Evolutionary conservation across 2,113 vertebrate genomes (phyloP).

Genomic region (Syrrhaptes paradoxus): DNA sequence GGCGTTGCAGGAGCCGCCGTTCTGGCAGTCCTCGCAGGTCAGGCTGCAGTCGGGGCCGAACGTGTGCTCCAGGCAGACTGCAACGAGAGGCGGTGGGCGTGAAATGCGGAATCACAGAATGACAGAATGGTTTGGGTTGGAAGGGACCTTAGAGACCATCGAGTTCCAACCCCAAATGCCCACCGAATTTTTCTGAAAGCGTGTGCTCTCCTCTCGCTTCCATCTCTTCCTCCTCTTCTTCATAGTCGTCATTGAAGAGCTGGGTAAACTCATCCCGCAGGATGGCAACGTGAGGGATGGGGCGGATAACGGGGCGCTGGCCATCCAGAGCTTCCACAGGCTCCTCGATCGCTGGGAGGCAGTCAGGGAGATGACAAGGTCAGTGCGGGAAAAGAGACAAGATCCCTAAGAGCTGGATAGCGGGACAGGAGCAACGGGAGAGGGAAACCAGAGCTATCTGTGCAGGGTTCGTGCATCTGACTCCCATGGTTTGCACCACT

Average conservation of each 20-base stretch:
- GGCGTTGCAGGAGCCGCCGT: constrained; percentile 78
- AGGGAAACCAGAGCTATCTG: background rate
- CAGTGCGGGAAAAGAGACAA: background rate
- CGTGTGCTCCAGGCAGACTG: constrained; percentile 90
- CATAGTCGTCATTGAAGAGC: constrained; percentile 77
- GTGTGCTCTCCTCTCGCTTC: constrained; percentile 89
- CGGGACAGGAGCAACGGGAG: background rate
- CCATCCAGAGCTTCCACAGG: constrained; percentile 74
- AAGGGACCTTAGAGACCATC: too few relatives aligned
- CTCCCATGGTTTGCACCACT: background rate
- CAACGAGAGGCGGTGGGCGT: accelerated
- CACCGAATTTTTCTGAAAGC: constrained; percentile 88
- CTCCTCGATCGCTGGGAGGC: constrained; percentile 75
- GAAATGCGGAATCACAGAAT: background rate
- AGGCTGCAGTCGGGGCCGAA: constrained; percentile 93
- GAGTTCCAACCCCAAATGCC: background rate
- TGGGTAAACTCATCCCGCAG: constrained; percentile 79
- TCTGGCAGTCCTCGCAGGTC: constrained; percentile 89
- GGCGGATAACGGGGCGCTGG: constrained; percentile 60
- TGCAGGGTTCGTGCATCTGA: accelerated
- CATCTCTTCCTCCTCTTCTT: constrained; percentile 83
- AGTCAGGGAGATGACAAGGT: background rate
- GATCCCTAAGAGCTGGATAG: background rate
- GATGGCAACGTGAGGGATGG: constrained; percentile 78
- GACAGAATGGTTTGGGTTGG: too few relatives aligned